phyloP scores from a whole-genome alignment of 2,113 vertebrate species.

The Caranx melampygus region DNA sequence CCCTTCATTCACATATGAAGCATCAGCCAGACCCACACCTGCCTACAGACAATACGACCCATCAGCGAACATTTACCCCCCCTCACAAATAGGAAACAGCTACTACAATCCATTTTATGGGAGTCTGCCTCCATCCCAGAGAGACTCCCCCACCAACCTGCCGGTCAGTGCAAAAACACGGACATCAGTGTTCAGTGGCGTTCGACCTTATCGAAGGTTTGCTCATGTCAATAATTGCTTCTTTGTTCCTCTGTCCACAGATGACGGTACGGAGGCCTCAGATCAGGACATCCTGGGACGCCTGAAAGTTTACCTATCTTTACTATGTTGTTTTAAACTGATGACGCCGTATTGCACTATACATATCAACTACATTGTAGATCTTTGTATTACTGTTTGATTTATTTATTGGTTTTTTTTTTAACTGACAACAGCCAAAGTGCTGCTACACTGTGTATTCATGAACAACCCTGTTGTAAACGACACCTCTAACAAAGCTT shows the following conservation, averaged over 20 bases:
- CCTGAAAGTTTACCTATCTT: not conserved
- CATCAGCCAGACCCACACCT: not conserved
- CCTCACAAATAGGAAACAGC: too few relatives aligned
- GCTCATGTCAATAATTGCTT: not conserved
- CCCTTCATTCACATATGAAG: not conserved
- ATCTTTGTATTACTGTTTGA: not conserved
- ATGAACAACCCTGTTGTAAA: too few relatives aligned
- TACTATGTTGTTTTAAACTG: not conserved
- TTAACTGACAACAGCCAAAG: not conserved
- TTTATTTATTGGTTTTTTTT: not conserved
- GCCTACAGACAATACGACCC: not conserved
- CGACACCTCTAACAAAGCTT: too few relatives aligned
- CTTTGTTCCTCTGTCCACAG: slow-evolving; percentile 2
- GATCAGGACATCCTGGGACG: slow-evolving; percentile 16
- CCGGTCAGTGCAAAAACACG: slow-evolving; percentile 17
- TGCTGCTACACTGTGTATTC: not conserved
- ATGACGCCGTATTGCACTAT: not conserved
- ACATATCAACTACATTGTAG: not conserved
- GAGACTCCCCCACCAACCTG: not conserved
- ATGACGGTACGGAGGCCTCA: slow-evolving; percentile 24
- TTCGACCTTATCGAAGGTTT: not conserved
- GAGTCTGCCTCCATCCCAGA: too few relatives aligned
- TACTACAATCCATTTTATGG: not conserved
- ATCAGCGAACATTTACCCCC: not conserved
- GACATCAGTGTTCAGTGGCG: not conserved